Evolutionary conservation across 37 sponge, comb jelly and placozoan species (phyloP), one percentile per base, ranked within the genome.

Genomic region (Ephydatia muelleri): DNA sequence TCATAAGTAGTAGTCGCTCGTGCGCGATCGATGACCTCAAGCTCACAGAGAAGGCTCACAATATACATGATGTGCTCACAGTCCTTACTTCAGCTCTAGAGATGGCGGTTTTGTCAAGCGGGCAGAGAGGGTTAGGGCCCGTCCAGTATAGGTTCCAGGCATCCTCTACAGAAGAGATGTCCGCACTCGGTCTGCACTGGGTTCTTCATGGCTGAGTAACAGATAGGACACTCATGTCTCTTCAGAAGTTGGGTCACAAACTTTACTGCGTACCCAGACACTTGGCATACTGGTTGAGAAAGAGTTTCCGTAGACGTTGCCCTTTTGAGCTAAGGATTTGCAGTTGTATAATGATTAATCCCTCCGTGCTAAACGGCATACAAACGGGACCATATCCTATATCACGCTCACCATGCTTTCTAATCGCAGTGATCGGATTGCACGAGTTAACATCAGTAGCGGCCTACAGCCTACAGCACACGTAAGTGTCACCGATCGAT

Each of bases 181-280:
- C 91, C 91, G 77, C 91, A 90, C 33, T 90, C 91, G 0, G 91
- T 90, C 38, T 90, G 91, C 31, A 85, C 72, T 9, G 91, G 86
- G 36, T 74, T 29, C 38, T 65, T 74, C 86, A 90, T 81, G 26
- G 86, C 91, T 0, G 28, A 57, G n/a, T 49, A 43, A 76, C 91
- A 90, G 13, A 85, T 71, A 6, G 82, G 82, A 82, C 86, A 90
- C 38, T 85, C 82, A 33, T 90, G 91, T 34, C 91, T 48, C 57
- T 81, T 85, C 22, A 80, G 68, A 5, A 90, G 77, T 28, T 81
- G 82, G 30, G 34, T 64, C 19, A 85, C 72, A 75, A 90, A 90
- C n/a, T 85, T 70, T 9, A 73, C 85, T 75, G 81, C 65, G 38
- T 67, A 82, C 6, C 91, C 91, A 26, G 91, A 82, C 86, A 85